Percentiles rank a stretch among this genome's conserved stretches.
Conservation (phyloP, 2,797 vertebrate genomes). For the Remorina albescens region DNA sequence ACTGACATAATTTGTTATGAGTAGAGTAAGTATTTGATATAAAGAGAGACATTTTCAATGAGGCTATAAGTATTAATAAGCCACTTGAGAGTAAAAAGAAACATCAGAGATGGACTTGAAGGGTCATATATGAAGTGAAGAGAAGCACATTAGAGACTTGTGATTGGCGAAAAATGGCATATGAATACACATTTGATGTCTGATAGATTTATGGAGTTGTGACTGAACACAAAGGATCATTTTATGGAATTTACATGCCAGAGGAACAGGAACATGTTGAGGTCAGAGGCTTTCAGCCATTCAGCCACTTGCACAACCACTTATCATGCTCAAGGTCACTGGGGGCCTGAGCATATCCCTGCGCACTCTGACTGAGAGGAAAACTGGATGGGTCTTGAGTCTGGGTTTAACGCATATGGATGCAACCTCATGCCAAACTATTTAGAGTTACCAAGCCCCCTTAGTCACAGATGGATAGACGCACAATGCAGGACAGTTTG, state of each 20-base stretch:
- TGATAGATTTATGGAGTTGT: slow-evolving; percentile 37
- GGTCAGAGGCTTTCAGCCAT: slow-evolving; percentile 37
- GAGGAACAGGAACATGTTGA: slow-evolving; percentile 20
- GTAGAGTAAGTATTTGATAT: slow-evolving; percentile 9
- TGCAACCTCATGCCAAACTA: not conserved
- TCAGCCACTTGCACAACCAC: slow-evolving; percentile 37
- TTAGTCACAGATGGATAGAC: not conserved
- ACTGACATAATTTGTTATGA: slow-evolving; percentile 35
- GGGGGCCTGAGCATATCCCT: not conserved
- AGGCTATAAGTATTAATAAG: slow-evolving; percentile 18
- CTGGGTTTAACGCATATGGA: not conserved
- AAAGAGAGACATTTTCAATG: not conserved
- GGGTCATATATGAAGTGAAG: not conserved
- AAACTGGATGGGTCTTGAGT: not conserved
- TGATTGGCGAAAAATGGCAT: not conserved
- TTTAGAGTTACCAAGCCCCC: not conserved
- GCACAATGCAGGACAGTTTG: not conserved
- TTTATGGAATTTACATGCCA: slow-evolving; percentile 50
- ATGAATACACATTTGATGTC: slow-evolving; percentile 9
- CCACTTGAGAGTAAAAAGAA: slow-evolving; percentile 1
- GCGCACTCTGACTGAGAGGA: not conserved
- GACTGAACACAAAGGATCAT: slow-evolving; percentile 25
- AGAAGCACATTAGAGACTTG: not conserved
- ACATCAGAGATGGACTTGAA: slow-evolving; percentile 1
- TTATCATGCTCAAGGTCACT: slow-evolving; percentile 26